Base-by-base conservation (phyloP, 2,113 vertebrate genomes). In the Chelonoidis abingdonii region DNA sequence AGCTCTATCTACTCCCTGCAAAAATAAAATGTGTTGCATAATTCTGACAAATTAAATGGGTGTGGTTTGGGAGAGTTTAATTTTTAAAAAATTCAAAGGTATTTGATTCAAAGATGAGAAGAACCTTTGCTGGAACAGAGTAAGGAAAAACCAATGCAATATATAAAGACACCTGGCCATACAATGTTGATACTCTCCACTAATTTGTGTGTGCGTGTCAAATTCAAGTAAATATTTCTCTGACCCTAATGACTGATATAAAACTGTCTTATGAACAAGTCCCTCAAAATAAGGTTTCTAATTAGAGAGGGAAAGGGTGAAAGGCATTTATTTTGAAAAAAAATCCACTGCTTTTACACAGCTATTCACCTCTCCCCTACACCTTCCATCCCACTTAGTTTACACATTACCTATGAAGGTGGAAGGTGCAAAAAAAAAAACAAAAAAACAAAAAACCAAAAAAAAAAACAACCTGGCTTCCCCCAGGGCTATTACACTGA, bases 1-100 rank as follows among this genome's bases (percentile, higher is more conserved):
- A 89, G 86, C 93, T 90, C 92, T 76, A 52, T 35, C n/a, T 31
- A 12, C 50, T 47, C 12, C 25, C 24, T 4, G 44, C 44, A 41
- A n/a, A 44, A 54, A 83, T 89, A 86, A 85, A 85, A 87, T 0
- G 5, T 1, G 29, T 54, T 35, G 69, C 13, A 47, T 87, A 83
- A n/a, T n/a, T 84, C 84, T 83, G 82, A 85, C 83, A 94, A 75
- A 52, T 83, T 87, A 80, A 79, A 44, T 12, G 80, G 57, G 47
- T 27, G 35, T 3, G n/a, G 57, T 86, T 79, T 0, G 24, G 47
- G 78, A 80, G 69, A 57, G 29, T 24, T 38, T 31, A 80, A 92
- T 27, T 94, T 54, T 44, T 1, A 1, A 85, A 80, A 5, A 79
- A 27, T 76, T 84, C 86, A 35, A 27, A 88, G 19, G 22, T 65